Evolutionary conservation across 2,888 invertebrate genomes (phyloP).

Genomic region (Agonum fuliginosum): DNA sequence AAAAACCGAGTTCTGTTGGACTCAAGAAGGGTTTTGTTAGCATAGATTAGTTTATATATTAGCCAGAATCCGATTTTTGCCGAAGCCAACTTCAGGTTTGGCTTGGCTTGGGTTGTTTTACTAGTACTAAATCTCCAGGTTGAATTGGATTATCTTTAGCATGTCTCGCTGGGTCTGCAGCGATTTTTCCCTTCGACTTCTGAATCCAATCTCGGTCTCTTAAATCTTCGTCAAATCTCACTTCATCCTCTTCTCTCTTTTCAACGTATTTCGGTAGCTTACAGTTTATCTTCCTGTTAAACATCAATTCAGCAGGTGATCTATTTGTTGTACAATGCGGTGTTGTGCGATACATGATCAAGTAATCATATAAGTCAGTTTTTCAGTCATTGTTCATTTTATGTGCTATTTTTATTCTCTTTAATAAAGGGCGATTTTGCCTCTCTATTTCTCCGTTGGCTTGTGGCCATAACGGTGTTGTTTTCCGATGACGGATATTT

Average conservation of each 20-base stretch:
- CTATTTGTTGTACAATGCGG: constrained; percentile 60
- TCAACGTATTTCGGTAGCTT: not conserved
- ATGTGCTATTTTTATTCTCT: constrained; percentile 62
- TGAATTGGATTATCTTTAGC: not conserved
- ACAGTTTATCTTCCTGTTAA: not conserved
- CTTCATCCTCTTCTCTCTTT: not conserved
- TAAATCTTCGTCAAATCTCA: not conserved
- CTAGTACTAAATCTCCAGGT: not conserved
- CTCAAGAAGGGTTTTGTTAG: too few relatives aligned
- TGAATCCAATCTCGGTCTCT: constrained; percentile 6
- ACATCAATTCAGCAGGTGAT: not conserved
- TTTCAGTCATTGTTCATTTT: constrained; percentile 57
- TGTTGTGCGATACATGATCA: constrained; percentile 49
- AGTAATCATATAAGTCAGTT: constrained; percentile 55
- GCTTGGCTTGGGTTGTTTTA: constrained; percentile 9
- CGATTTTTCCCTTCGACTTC: not conserved
- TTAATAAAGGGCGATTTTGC: constrained; percentile 63
- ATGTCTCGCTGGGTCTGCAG: not conserved
- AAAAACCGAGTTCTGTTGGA: too few relatives aligned
- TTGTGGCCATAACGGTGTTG: constrained; percentile 64
- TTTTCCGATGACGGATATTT: constrained; percentile 62
- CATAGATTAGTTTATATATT: too few relatives aligned
- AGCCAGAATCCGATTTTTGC: too few relatives aligned
- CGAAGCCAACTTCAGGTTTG: too few relatives aligned
- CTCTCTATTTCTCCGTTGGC: constrained; percentile 64